These are phyloP conservation scores for Denticeps clupeoides DNA, from an alignment of 2,797 vertebrate genomes.

Conservation along the genomic window DNA sequence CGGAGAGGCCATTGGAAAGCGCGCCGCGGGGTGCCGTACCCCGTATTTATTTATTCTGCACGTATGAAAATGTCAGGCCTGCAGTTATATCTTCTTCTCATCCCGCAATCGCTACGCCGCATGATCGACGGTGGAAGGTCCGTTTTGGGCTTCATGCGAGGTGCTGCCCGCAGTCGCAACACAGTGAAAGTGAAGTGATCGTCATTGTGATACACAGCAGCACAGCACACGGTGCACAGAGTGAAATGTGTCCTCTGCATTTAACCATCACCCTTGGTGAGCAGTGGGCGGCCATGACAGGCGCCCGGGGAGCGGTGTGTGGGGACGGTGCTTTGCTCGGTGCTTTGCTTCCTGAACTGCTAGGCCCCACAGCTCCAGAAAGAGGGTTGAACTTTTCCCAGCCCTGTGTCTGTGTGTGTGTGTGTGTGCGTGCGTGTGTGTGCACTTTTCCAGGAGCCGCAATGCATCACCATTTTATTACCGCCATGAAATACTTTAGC, in stretches of 20 bases:
- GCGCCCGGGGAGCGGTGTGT: no score
- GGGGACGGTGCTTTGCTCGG: no score
- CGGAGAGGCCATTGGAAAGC: conserved; percentile 50
- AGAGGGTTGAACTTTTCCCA: conserved; percentile 40
- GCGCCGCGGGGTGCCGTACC: conserved; percentile 41
- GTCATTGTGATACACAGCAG: no score
- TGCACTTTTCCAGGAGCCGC: conserved; percentile 36
- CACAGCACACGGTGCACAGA: no score
- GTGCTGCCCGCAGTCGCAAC: no score
- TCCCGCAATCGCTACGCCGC: conserved; percentile 27
- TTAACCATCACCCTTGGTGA: no score
- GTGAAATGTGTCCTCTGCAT: no score
- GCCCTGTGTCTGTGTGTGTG: conserved; percentile 25
- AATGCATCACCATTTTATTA: conserved; percentile 44
- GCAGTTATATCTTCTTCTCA: conserved; percentile 13
- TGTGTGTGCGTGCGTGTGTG: conserved; percentile 18
- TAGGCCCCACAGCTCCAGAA: no score
- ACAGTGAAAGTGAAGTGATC: no score
- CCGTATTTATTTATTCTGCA: conserved; percentile 55
- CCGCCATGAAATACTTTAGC: conserved; percentile 44
- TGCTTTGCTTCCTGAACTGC: no score
- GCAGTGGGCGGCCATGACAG: no score
- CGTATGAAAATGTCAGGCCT: conserved; percentile 37
- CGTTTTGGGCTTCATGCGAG: no score
- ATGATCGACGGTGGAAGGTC: conserved; percentile 36